Evolutionary conservation across 2,113 vertebrate species (phyloP), one percentile per base, ranked within the genome.

Genomic region (Tachysurus fulvidraco): DNA sequence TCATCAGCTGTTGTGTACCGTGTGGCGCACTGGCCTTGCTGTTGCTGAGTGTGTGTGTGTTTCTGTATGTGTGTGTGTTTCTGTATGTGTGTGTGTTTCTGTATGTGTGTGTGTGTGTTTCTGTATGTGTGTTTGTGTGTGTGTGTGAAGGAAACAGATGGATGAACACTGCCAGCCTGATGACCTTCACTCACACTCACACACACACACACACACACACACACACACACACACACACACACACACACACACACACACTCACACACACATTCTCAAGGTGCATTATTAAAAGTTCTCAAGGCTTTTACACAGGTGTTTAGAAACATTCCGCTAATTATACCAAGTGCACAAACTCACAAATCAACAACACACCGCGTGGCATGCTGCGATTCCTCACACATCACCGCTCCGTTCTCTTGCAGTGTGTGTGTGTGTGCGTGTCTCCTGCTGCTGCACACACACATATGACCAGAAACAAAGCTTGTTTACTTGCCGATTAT

Each of bases 1-100:
- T 86, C 85, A 86, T 86, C 85, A 81, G 85, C 78, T 86, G 85
- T 81, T 81, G 85, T 86, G 67, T 76, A 65, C 71, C 23, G 36
- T 74, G 69, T 76, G 69, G 28, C 16, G n/a, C 62, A 23, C 62
- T 54, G 81, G 83, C 71, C 67, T 84, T 73, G 81, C 57, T 64
- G 16, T 10, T 5, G 12, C 28, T 60, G 21, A 44, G 36, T 62
- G 69, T 82, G n/a, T 54, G 73, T 74, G 44, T 64, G 73, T 80
- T 54, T 36, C 30, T 60, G 52, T 78, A 41, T 54, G 71, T 78
- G 71, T 54, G 85, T 86, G 67, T 60, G 69, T 55, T 30, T 73
- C 55, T 77, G 85, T 81, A 77, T 59, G 76, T 79, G 85, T 81
- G 76, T 85, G 55, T 54, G 85, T n/a, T n/a, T n/a, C n/a, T n/a